These are phyloP conservation scores for Sarcophaga carnaria DNA, from an alignment of 2,888 invertebrate genomes.

Conservation along the genomic window DNA sequence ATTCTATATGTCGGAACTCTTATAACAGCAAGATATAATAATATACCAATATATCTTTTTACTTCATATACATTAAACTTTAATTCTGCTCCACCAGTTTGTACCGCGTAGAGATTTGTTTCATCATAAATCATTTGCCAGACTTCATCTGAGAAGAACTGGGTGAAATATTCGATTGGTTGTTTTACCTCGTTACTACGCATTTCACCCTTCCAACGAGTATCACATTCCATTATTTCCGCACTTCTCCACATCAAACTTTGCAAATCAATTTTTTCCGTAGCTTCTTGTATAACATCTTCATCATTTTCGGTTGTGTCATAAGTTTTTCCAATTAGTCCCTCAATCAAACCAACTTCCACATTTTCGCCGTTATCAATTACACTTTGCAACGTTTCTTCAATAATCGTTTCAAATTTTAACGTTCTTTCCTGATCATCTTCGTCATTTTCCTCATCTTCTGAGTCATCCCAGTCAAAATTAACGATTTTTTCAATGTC, in stretches of 20 bases:
- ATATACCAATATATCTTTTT: constrained; percentile 54
- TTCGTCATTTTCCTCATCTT: too few species aligned
- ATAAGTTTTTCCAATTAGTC: neutral
- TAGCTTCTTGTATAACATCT: neutral
- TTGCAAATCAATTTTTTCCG: neutral
- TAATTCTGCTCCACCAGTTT: too few species aligned
- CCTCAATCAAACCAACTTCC: neutral
- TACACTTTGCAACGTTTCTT: too few species aligned
- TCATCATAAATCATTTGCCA: constrained; percentile 65
- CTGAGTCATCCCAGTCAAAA: too few species aligned
- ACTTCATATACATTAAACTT: constrained; percentile 62
- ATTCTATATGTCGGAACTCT: constrained; percentile 25
- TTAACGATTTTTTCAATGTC: too few species aligned
- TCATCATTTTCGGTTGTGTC: neutral
- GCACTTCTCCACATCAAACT: neutral
- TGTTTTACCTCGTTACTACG: too few species aligned
- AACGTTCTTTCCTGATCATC: too few species aligned
- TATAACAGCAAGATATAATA: constrained; percentile 36
- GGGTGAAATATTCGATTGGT: constrained; percentile 63
- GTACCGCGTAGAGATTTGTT: constrained; percentile 52
- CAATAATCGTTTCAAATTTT: too few species aligned
- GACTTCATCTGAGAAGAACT: constrained; percentile 65
- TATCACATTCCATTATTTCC: constrained; percentile 5
- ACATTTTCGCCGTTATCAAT: neutral
- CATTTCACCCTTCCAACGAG: neutral